Evolutionary conservation across 2,113 vertebrate genomes (phyloP), one percentile per base, ranked within the genome.

Genomic region (Hiodon tergisus): DNA sequence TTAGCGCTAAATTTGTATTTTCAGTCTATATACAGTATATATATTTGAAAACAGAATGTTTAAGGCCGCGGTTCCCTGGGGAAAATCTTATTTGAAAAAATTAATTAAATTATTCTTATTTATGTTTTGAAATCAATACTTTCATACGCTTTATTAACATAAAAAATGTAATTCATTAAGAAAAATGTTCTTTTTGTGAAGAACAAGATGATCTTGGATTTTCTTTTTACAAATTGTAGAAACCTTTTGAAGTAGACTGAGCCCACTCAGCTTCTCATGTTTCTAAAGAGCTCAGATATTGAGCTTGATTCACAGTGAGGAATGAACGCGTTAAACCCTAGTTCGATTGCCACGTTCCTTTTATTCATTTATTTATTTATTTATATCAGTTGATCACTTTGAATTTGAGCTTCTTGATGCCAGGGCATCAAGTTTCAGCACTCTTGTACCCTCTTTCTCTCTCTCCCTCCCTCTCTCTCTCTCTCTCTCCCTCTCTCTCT

Each of bases 281-380:
- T 82, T 68, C 85, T 83, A 85, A 88, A 86, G 85, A 72, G 74
- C 81, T 81, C 75, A 74, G 71, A 80, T 71, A 71, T 71, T 58
- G n/a, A 57, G 81, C 85, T 89, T 85, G 87, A 92, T 89, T 85
- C 87, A 86, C 79, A 78, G 77, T 52, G 78, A 73, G 81, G 77
- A 78, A 85, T 54, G 46, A 81, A 85, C 75, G 77, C 75, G 73
- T 87, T 84, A 84, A 86, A 87, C 86, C 87, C 89, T 76, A 79
- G 72, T 89, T 90, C 80, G 89, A 89, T 89, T 86, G 86, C 88
- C 60, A 88, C 86, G 85, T 85, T 88, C 78, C 85, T 50, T 71
- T 71, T 57, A 50, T 80, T 69, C 82, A 80, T 78, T 82, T 79
- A 87, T 80, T 69, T 83, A 80, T 31, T 31, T 31, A 31, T 78